Conservation (phyloP, 1,140 invertebrate genomes). For the Ladona fulva region DNA sequence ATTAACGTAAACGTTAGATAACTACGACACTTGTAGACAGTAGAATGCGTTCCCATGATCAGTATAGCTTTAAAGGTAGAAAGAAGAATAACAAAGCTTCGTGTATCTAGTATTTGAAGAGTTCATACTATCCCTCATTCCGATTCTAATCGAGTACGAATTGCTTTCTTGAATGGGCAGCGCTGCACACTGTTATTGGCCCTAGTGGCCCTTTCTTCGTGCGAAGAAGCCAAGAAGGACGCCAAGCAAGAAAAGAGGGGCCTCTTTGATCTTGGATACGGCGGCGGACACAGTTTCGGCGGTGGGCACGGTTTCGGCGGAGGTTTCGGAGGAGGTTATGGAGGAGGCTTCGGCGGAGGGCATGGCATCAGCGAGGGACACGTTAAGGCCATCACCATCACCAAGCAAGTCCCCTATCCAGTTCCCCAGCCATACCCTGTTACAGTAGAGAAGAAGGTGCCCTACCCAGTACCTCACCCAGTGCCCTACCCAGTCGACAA, state of each 20-base stretch:
- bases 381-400: conserved; percentile 39
- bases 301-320: neutral
- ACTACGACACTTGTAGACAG: too few species aligned
- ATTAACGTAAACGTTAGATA: too few species aligned
- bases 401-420: conserved; percentile 36
- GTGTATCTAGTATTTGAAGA: too few species aligned
- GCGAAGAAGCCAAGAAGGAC: neutral
- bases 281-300: neutral
- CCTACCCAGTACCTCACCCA: conserved; percentile 25
- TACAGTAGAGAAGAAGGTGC: conserved; percentile 35
- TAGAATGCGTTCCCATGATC: too few species aligned
- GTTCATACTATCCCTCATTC: too few species aligned
- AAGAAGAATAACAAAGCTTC: too few species aligned
- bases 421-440: conserved; percentile 40
- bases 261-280: neutral
- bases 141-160: too few species aligned
- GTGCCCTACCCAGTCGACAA: conserved; percentile 26
- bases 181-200: neutral
- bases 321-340: neutral
- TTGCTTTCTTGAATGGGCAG: neutral
- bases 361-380: conserved; percentile 30
- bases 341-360: conserved; percentile 22
- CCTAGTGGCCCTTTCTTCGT: neutral
- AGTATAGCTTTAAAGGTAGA: too few species aligned
- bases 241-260: too few species aligned